Base-by-base conservation (phyloP, 2,113 vertebrate species). In the Poeciliopsis occidentalis region DNA sequence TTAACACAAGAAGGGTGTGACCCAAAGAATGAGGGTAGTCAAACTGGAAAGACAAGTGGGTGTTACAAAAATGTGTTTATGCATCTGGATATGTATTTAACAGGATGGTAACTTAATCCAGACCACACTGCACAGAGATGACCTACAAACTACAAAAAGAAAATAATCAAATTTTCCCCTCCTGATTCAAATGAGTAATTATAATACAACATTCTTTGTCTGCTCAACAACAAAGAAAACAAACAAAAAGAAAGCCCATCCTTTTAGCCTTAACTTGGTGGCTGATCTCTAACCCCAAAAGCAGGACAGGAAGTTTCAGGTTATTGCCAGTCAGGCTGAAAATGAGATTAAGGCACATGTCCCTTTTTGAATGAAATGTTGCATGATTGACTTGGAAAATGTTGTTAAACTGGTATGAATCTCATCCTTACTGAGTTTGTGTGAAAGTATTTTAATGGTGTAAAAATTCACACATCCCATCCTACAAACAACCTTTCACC, bases 1-100 rank as follows among this genome's bases (percentile, higher is more conserved):
- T 73, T 64, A 71, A 86, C 71, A 24, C 12, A 32, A 44, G 44
- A 24, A 70, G 69, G 60, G 74, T 82, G 87, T 68, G 80, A 88
- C 85, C 72, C 62, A 60, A 83, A 78, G 84, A 91, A 84, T 80
- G 82, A 88, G 85, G 70, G 32, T 44, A 85, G 90, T 87, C 86
- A 85, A 86, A 93, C 92, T 88, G 89, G 92, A 92, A 92, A 90
- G 82, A 85, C 91, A 82, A 89, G 89, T 79, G 74, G 75, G 76
- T 83, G 86, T 85, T 84, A 77, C 78, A 81, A 84, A 88, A 72
- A 81, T 75, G 81, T 75, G 64, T 76, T 74, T 72, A 64, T 85
- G 64, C 2, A 29, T 82, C 75, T 66, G 67, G 68, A 66, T 69
- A 65, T 69, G 69, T 60, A 30, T 75, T 75, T 79, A 83, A 85